Base-by-base conservation (phyloP, 2,113 vertebrate genomes). In the Ceyx cyanopectus region DNA sequence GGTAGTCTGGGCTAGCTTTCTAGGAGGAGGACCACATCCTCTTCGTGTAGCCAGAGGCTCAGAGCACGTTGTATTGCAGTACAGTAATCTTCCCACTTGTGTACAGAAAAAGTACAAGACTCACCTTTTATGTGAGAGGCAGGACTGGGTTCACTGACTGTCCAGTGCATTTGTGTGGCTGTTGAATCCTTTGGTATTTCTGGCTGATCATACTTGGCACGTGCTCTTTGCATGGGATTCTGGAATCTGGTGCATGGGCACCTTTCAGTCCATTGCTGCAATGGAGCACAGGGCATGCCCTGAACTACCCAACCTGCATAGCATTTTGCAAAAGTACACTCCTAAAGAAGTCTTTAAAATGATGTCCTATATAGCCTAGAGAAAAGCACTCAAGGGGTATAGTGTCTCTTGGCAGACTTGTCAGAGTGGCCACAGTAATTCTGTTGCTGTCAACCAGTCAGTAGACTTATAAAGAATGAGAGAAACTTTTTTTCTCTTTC, bases 391-490 rank as follows among this genome's bases (percentile, higher is more conserved):
- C 58, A 56, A 12, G 60, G 30, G 65, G 37, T 27, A 32, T 30
- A 65, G 41, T 30, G 26, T 87, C n/a, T 78, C 57, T 81, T 7
- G 2, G 80, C 66, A 84, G 66, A 74, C 57, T 85, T 85, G 45
- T 79, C 40, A 84, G 45, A 88, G 70, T 54, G 30, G 69, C 46
- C 73, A 54, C 53, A 86, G 32, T 76, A 92, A 87, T 79, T 84
- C n/a, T 2, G 1, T 92, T 92, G 58, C 83, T 81, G 23, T 76
- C 58, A 79, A 62, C 50, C 53, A 86, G 77, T 66, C 58, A 89
- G 77, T 29, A 81, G 74, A 32, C 81, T 90, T 66, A 92, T 88
- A 87, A 94, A 90, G 93, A 85, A 81, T 32, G n/a, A 75, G 34
- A 63, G 32, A 50, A 77, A 63, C 29, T 34, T 67, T 32, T 48